Evolutionary conservation across 1,140 invertebrate species (phyloP), one percentile per base, ranked within the genome.

Genomic region (Harpegnathos saltator): DNA sequence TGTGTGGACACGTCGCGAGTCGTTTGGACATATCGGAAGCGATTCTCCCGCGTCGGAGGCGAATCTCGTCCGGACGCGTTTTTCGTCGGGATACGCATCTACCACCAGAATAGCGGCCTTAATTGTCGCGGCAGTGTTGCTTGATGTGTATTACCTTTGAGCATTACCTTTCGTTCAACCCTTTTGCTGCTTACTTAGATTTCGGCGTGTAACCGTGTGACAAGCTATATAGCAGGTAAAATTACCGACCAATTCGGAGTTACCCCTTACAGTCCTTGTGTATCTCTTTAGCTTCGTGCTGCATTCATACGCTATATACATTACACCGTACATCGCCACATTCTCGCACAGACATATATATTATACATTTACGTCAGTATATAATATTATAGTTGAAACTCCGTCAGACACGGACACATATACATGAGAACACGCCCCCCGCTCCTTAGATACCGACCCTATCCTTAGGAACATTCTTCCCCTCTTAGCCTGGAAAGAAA

Each of bases 241-340:
- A 87, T 69, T 33, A 17, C 62, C 3, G 63, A 83, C 48, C 7
- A 58, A 83, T 54, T n/a, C 68, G 73, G 78, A 68, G 9, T 82
- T 65, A 77, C 17, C 61, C 52, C 56, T n/a, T n/a, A 52, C 48
- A 63, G 15, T 71, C 33, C 63, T 66, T 65, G 71, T 69, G 73
- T 89, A 83, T 82, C n/a, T 81, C 72, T 44, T 77, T 90, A 88
- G 83, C 86, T 83, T 83, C 82, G 83, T 90, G 68, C 86, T 81
- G 88, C 84, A 88, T 88, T 88, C 86, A 89, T 88, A 89, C 84
- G 83, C 86, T 85, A 87, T 85, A 87, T 78, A 80, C 66, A 74
- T 65, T 68, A 86, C 84, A 77, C 68, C 82, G 77, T 86, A 89
- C 87, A 86, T 89, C 44, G 15, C 58, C 48, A 89, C 87, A 83